A percentile compares a stretch with the other conserved stretches of the same genome.
phyloP scores from a whole-genome alignment of 92 coral and sea anemone species.

The Zoanthus solanderi region DNA sequence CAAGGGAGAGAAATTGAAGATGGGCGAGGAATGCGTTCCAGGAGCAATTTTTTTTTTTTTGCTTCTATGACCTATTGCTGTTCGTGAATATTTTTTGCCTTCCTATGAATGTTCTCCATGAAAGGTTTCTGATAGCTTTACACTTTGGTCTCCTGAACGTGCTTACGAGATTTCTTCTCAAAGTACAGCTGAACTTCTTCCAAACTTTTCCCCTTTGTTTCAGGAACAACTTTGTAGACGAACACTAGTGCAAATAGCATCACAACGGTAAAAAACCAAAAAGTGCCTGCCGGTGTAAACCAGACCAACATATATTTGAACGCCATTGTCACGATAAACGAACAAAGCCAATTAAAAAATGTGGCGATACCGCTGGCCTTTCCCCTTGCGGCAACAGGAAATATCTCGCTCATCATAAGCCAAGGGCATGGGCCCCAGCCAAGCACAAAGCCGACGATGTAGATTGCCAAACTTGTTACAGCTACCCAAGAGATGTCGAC shows the following conservation, averaged over 20 bases:
- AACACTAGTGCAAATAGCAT: slow-evolving; percentile 70
- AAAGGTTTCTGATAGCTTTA: neutral
- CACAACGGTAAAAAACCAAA: slow-evolving; percentile 83
- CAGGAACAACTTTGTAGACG: slow-evolving; percentile 82
- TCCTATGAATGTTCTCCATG: too few relatives aligned
- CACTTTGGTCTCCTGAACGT: slow-evolving; percentile 45
- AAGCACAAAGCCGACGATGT: slow-evolving; percentile 85
- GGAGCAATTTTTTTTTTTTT: neutral
- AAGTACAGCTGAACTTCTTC: slow-evolving; percentile 85
- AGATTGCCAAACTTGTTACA: slow-evolving; percentile 75
- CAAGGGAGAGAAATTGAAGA: neutral
- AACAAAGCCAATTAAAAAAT: slow-evolving; percentile 87
- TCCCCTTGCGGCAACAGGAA: slow-evolving; percentile 91
- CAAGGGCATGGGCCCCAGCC: slow-evolving; percentile 99
- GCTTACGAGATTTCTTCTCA: slow-evolving; percentile 57
- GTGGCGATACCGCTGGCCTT: slow-evolving; percentile 89
- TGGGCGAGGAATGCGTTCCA: neutral
- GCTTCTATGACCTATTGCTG: too few relatives aligned
- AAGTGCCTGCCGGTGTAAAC: slow-evolving; percentile 77
- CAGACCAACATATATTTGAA: slow-evolving; percentile 57
- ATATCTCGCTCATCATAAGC: slow-evolving; percentile 95
- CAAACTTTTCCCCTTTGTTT: slow-evolving; percentile 89
- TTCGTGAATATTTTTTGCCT: too few relatives aligned
- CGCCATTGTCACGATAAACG: slow-evolving; percentile 75
- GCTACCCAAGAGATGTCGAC: slow-evolving; percentile 76